Evolutionary conservation across 1,140 invertebrate genomes (phyloP), one percentile per base, ranked within the genome.

Genomic region (Pollicipes pollicipes): DNA sequence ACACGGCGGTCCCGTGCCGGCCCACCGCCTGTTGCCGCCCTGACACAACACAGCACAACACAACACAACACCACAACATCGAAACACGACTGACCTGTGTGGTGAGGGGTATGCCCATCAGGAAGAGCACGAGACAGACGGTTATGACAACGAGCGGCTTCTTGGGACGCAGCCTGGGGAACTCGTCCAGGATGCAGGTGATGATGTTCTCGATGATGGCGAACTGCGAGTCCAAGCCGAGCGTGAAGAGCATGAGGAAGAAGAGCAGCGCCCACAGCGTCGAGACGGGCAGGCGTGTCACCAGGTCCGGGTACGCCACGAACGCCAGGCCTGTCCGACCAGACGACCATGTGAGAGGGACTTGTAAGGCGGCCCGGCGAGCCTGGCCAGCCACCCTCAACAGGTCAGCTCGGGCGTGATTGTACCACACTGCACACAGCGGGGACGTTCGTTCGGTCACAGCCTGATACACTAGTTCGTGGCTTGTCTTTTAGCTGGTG

Each of bases 81-180:
- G n/a, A n/a, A n/a, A n/a, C n/a, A 6, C 17, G 37, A 27, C 71
- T 72, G 30, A 72, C 85, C 73, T 84, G 81, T 76, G 84, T 87
- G 74, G 85, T 84, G 85, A 88, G 86, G 31, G 86, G 85, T 35
- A 88, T 76, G 1, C 83, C 86, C 30, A 86, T 77, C 27, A 88
- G 72, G 78, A 87, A 88, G 73, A 85, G 85, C 24, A 77, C 70
- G 16, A 82, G 75, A 76, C 86, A 88, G 27, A 86, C 84, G 29
- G 77, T 78, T 0, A 84, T 78, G 4, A 85, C 85, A 32, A 88
- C 84, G 78, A 83, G 79, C 3, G 75, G 76, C 45, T 79, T 87
- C 83, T 83, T 80, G 74, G 83, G 83, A 73, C 87, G 80, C n/a
- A 88, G 69, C 17, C 73, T 70, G 16, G 82, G 82, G 70, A 80